A percentile compares a stretch with the other conserved stretches of the same genome.
Conservation (phyloP, 2,113 vertebrate species). For the Poecilia latipinna region DNA sequence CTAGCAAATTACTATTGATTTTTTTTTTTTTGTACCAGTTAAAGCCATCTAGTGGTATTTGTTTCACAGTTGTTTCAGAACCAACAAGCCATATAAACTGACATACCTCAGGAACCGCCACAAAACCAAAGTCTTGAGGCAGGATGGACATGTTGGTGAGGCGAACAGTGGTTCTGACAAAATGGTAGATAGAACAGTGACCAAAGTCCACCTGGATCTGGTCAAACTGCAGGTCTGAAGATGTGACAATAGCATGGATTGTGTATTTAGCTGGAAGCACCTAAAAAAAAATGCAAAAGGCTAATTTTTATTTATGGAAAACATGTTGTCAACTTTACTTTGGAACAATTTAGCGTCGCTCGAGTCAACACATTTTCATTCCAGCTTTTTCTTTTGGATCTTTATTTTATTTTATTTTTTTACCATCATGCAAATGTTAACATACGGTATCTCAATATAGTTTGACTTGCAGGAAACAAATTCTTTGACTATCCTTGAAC, state of each 20-base stretch:
- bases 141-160: slow-evolving; percentile 88
- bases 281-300: slow-evolving; percentile 67
- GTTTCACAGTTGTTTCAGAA: too few relatives aligned
- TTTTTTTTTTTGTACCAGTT: background rate
- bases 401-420: background rate
- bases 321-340: too few relatives aligned
- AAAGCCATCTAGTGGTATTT: background rate
- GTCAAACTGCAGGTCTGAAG: slow-evolving; percentile 87
- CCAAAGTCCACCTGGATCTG: slow-evolving; percentile 85
- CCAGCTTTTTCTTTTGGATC: too few relatives aligned
- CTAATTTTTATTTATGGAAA: too few relatives aligned
- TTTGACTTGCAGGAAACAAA: slow-evolving; percentile 9
- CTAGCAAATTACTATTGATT: background rate
- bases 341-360: too few relatives aligned
- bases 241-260: slow-evolving; percentile 87
- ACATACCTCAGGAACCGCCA: slow-evolving; percentile 86
- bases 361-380: background rate
- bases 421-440: background rate
- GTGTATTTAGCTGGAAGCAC: slow-evolving; percentile 79
- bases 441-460: background rate
- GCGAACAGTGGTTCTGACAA: slow-evolving; percentile 75
- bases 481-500: background rate
- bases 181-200: slow-evolving; percentile 86
- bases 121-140: slow-evolving; percentile 92
- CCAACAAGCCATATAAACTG: background rate